A percentile compares a stretch with the other conserved stretches of the same genome.
Evolutionary conservation across 2,797 vertebrate genomes (phyloP).

Genomic region (Astyanax mexicanus): DNA sequence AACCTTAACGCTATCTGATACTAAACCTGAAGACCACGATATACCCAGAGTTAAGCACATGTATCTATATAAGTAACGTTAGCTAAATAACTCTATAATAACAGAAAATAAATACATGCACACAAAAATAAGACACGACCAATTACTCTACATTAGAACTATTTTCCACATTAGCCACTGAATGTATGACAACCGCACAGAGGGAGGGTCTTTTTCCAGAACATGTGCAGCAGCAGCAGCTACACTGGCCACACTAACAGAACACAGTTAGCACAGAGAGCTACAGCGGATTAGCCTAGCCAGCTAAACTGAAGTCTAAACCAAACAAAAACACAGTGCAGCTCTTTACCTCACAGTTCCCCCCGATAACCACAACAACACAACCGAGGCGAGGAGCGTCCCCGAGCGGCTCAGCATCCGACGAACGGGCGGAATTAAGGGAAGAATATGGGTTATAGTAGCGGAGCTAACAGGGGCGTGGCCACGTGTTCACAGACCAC

Average conservation of each 20-base stretch:
- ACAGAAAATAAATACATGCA: too few relatives aligned
- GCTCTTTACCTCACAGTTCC: conserved; percentile 12
- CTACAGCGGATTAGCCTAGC: neutral
- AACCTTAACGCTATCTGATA: too few relatives aligned
- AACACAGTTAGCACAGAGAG: neutral
- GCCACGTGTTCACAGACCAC: neutral
- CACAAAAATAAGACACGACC: too few relatives aligned
- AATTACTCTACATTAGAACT: neutral
- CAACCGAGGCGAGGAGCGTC: neutral
- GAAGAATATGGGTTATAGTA: neutral
- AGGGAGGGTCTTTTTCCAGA: neutral
- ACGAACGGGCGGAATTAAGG: neutral
- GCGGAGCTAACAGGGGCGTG: neutral
- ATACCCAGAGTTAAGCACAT: too few relatives aligned
- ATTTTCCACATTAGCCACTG: too few relatives aligned
- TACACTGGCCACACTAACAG: neutral
- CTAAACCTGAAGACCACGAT: too few relatives aligned
- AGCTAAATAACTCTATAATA: too few relatives aligned
- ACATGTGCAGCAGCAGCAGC: neutral
- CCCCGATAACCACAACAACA: neutral
- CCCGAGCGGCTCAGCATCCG: neutral
- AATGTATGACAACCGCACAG: neutral
- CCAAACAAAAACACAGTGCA: neutral
- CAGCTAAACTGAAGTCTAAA: neutral
- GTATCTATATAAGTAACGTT: too few relatives aligned